Evolutionary conservation across 2,888 invertebrate species (phyloP), one percentile per base, ranked within the genome.

Genomic region (Chalcosyrphus nemorum): DNA sequence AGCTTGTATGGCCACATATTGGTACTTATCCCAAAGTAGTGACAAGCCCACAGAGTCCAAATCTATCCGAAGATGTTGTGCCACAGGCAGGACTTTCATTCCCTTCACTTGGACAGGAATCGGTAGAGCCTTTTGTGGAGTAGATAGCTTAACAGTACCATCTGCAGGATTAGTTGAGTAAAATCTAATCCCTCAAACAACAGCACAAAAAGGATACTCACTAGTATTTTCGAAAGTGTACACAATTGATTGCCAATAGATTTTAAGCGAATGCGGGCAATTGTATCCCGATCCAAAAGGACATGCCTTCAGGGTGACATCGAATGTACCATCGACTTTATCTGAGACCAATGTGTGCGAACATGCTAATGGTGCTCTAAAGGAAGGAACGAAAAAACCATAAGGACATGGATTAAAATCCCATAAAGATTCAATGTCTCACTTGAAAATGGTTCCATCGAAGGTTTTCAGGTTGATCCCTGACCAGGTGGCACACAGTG

Each of bases 391-490:
- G 65, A 38, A 86, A 82, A 4, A 24, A 13, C n/a, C n/a, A n/a
- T 27, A 9, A 45, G 11, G 43, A 19, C 3, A 52, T 6, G 32
- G 6, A 66, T 52, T 50, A 15, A 19, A 77, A 19, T 47, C 15
- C 6, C 35, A 70, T 38, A 7, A 59, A 38, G 24, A 17, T 61
- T 15, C 17, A 43, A 32, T 19, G 50, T 86, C 88, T 86, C 86
- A 95, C 95, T 94, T 95, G 88, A 94, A 95, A 54, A 97, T 93
- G 87, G 94, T 93, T 5, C 96, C 96, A 91, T 97, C 97, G 88
- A 97, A 97, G 0, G 97, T 97, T 90, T 96, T 96, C 87, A 95
- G 95, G 91, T 97, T 97, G 13, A 93, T 93, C 32, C 95, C 95
- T 21, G 95, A 94, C 97, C 97, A 97, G 1, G 95, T 94, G 70